These are phyloP conservation scores for Lonchura striata DNA, from an alignment of 2,113 vertebrate genomes.

Conservation along the genomic window DNA sequence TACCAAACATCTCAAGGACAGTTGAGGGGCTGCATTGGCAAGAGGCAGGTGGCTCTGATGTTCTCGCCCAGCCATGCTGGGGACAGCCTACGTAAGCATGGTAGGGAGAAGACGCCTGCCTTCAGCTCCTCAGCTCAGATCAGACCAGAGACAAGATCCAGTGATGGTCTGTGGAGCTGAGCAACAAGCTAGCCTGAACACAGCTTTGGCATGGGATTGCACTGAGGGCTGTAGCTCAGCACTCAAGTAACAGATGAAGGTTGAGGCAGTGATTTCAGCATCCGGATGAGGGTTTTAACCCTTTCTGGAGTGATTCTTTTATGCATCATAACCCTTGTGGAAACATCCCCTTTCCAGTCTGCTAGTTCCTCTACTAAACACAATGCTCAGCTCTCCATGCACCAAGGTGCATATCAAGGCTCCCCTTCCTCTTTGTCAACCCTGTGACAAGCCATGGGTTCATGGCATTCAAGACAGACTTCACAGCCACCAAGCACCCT, in stretches of 20 bases:
- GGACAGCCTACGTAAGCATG: rapidly evolving
- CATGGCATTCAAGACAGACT: neutral
- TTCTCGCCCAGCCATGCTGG: neutral
- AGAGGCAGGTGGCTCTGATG: neutral
- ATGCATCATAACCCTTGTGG: neutral
- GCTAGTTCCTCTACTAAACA: neutral
- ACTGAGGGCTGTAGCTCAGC: neutral
- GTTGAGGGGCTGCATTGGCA: neutral
- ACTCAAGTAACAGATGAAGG: neutral
- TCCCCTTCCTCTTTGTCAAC: neutral
- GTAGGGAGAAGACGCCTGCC: neutral
- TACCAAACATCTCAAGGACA: neutral
- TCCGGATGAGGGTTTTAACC: neutral
- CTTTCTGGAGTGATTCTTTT: neutral
- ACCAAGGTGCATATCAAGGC: neutral
- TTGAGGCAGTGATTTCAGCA: neutral
- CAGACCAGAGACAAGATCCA: neutral
- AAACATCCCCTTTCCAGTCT: neutral
- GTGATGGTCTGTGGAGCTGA: neutral
- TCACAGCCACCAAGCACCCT: neutral
- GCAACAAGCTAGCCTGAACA: neutral
- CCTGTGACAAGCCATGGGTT: neutral
- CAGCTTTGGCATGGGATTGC: neutral
- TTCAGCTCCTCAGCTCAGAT: neutral
- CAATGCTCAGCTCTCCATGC: neutral